These are phyloP conservation scores for Olivierus martensii DNA, from an alignment of 1,140 invertebrate genomes.

Conservation along the genomic window DNA sequence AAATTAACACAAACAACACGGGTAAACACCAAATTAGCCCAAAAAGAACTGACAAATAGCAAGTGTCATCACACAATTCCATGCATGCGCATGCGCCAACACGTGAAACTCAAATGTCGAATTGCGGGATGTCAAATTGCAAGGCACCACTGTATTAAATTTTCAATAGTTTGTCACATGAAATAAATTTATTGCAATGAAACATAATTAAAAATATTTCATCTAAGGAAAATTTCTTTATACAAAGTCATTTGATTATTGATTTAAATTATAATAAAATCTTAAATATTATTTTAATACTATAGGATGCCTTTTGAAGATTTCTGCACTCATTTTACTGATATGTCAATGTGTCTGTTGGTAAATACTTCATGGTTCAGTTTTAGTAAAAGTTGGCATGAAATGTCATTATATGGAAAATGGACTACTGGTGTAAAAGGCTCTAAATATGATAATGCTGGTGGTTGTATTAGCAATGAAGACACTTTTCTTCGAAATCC, in stretches of 20 bases:
- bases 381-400: slow-evolving; percentile 40
- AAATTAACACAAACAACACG: too few species aligned
- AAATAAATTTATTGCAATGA: too few species aligned
- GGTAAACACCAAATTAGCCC: too few species aligned
- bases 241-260: background rate
- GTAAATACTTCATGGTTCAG: slow-evolving; percentile 44
- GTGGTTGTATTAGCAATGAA: slow-evolving; percentile 42
- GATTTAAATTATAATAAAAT: background rate
- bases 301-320: slow-evolving; percentile 40
- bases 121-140: too few species aligned
- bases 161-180: too few species aligned
- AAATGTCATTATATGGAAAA: slow-evolving; percentile 30
- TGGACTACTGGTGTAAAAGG: slow-evolving; percentile 35
- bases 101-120: too few species aligned
- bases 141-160: too few species aligned
- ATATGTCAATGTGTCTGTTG: slow-evolving; percentile 40
- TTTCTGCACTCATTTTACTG: slow-evolving; percentile 39
- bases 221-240: background rate
- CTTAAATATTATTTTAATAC: too few species aligned
- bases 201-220: background rate
- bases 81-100: too few species aligned
- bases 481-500: slow-evolving; percentile 45
- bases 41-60: too few species aligned
- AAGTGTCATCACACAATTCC: too few species aligned
- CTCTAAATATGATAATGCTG: slow-evolving; percentile 33